Percentiles rank a stretch among this genome's conserved stretches.
These are phyloP conservation scores for Drosophila virilis DNA, from an alignment of 1,140 invertebrate species.

Conservation along the genomic window DNA sequence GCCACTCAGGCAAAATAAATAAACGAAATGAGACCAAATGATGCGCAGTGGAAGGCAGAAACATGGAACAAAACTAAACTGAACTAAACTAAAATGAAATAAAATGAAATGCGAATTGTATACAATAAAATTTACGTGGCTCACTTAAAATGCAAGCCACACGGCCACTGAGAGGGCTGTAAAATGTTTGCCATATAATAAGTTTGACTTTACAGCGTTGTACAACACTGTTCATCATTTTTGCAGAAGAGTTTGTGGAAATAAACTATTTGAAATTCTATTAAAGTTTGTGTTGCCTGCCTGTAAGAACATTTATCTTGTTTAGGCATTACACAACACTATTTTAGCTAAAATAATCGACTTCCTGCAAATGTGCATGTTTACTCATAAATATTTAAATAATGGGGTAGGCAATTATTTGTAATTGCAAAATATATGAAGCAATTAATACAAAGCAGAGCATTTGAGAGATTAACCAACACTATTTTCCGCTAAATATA, in stretches of 20 bases:
- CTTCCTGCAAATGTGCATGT: too few species aligned
- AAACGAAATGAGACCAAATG: conserved; percentile 40
- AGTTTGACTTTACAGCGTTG: neutral
- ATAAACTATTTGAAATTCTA: neutral
- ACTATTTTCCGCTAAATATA: neutral
- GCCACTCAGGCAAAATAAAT: conserved; percentile 36
- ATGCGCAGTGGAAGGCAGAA: neutral
- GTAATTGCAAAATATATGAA: neutral
- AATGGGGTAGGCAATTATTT: too few species aligned
- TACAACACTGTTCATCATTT: neutral
- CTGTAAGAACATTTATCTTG: neutral
- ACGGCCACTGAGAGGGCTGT: neutral
- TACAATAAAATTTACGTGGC: conserved; percentile 46
- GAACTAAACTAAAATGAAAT: conserved; percentile 46
- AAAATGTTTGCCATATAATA: neutral
- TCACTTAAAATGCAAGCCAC: conserved; percentile 25
- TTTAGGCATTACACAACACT: neutral
- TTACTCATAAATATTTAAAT: too few species aligned
- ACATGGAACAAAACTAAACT: neutral
- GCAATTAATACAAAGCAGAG: neutral
- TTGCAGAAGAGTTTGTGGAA: neutral
- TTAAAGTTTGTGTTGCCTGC: neutral
- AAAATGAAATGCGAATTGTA: conserved; percentile 37
- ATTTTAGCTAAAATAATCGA: neutral
- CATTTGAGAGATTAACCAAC: neutral